phyloP scores from a whole-genome alignment of 2,113 vertebrate genomes.

The Aphyosemion australe region DNA sequence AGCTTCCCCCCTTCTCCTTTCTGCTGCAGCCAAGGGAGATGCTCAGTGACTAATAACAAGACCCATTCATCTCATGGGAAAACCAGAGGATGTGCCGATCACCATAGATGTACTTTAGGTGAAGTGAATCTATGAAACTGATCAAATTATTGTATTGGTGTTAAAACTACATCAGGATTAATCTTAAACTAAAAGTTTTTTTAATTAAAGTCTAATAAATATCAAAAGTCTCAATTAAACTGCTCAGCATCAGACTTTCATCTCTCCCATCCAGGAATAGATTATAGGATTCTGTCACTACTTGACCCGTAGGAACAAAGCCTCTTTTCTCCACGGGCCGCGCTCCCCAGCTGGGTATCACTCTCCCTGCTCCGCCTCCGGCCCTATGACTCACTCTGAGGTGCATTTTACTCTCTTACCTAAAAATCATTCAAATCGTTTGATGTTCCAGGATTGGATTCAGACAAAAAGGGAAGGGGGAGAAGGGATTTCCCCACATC shows the following conservation, averaged over 20 bases:
- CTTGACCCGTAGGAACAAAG: constrained; percentile 55
- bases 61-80: constrained; percentile 60
- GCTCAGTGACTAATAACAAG: constrained; percentile 62
- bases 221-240: neutral
- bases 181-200: neutral
- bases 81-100: constrained; percentile 34
- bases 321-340: constrained; percentile 48
- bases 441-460: constrained; percentile 3
- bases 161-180: no score
- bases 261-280: constrained; percentile 29
- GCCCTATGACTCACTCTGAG: constrained; percentile 46
- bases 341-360: constrained; percentile 51
- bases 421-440: constrained; percentile 39
- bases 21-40: constrained; percentile 50
- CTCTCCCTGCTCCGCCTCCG: constrained; percentile 40
- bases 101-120: constrained; percentile 8
- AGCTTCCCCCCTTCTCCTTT: constrained; percentile 12
- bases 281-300: constrained; percentile 49
- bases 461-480: neutral
- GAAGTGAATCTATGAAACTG: no score
- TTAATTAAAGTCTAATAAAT: neutral
- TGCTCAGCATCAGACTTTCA: constrained; percentile 8
- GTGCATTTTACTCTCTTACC: constrained; percentile 50
- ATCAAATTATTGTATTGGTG: no score
- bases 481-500: constrained; percentile 56